phyloP scores from a whole-genome alignment of 1,140 invertebrate genomes.

The Carcinoscorpius rotundicauda region DNA sequence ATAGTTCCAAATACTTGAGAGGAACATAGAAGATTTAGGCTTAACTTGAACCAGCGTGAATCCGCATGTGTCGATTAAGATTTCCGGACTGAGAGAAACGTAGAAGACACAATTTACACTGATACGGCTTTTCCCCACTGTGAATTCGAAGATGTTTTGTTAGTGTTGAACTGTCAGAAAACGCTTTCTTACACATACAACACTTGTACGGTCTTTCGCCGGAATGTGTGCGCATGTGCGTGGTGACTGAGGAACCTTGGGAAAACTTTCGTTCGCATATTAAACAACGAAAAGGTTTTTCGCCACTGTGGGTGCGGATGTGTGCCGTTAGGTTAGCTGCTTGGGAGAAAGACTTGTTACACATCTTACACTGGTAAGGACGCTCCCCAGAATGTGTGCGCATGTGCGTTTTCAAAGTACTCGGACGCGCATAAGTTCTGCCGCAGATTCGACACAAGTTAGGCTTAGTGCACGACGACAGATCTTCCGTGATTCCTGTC shows the following conservation, averaged over 20 bases:
- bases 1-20: no score
- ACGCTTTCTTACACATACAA: constrained; percentile 46
- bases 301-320: constrained; percentile 45
- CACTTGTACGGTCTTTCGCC: constrained; percentile 48
- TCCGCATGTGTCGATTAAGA: constrained; percentile 96
- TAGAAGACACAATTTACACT: constrained; percentile 76
- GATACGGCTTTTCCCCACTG: constrained; percentile 84
- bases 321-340: constrained; percentile 55
- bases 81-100: constrained; percentile 97
- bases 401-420: constrained; percentile 91
- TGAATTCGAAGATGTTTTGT: constrained; percentile 86
- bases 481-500: not conserved
- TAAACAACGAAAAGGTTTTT: constrained; percentile 80
- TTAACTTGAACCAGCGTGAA: constrained; percentile 45
- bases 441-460: constrained; percentile 82
- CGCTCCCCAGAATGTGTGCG: constrained; percentile 92
- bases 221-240: constrained; percentile 55
- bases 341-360: constrained; percentile 51
- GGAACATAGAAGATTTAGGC: no score
- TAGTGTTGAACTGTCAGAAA: constrained; percentile 64
- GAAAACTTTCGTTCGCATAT: constrained; percentile 81
- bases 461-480: constrained; percentile 13
- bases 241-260: constrained; percentile 52
- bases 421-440: constrained; percentile 89
- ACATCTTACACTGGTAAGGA: constrained; percentile 58